Base-by-base conservation (phyloP, 2,888 invertebrate genomes). In the Ectobius pallidus region DNA sequence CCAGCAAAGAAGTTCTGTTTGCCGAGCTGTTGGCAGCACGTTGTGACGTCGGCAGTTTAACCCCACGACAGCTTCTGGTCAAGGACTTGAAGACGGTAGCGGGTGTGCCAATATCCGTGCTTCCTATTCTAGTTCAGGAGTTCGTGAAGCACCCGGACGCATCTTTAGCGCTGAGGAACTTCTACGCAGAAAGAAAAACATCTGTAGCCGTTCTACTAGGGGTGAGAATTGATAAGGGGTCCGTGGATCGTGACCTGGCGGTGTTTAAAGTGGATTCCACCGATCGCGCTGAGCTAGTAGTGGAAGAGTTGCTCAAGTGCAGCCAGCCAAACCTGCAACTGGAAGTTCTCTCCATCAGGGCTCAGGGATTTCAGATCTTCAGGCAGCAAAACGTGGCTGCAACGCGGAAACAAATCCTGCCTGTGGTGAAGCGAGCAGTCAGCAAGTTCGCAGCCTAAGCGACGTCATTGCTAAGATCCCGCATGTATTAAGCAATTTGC, bases 91-190 rank as follows among this genome's bases (percentile, higher is more conserved):
- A 65, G n/a, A 9, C 46, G 3, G 4, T 30, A n/a, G 44, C 27
- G 2, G 30, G 46, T n/a, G 22, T 65, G 3, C 65, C 65, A 27
- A 22, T 65, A 7, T 27, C 44, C 2, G 65, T 42, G 1, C 44
- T 65, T 14, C 65, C 65, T 18, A 65, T 65, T 2, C 44, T 46
- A 16, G 65, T 65, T 2, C 27, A 46, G 46, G 65, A 44, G 20
- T 52, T 52, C 20, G 20, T 52, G 52, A 25, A 20, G 2, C 16
- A 14, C 25, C 52, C 52, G 0, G 11, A 52, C 20, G 52, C 14
- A 3, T 2, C 22, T 14, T 20, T 25, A 25, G 52, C 52, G 1
- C 22, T 52, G 52, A 52, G 25, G 52, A 14, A 52, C 11, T 52
- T 52, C 14, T 52, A 14, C 25, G 52, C 52, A 52, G 52, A 25